Evolutionary conservation across 2,797 vertebrate genomes (phyloP).

Genomic region (Allobates femoralis): DNA sequence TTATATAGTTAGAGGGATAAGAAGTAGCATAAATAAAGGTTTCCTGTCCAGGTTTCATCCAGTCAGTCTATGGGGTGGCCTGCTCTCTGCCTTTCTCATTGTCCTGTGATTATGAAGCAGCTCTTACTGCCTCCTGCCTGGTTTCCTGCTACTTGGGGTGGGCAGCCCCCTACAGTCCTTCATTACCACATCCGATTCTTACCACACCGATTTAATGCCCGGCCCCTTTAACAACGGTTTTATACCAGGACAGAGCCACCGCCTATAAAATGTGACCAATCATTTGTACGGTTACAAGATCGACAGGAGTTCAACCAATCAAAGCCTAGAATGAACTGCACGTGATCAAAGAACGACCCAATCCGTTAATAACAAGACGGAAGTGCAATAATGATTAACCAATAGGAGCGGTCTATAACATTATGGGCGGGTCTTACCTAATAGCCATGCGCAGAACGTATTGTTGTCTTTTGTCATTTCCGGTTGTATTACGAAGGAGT

Average conservation of each 20-base stretch:
- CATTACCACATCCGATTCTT: not conserved
- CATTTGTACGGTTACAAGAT: not conserved
- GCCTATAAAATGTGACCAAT: constrained; percentile 20
- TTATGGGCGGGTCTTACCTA: not conserved
- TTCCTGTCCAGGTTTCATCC: not conserved
- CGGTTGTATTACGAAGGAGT: not conserved
- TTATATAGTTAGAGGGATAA: no score
- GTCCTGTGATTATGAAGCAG: no score
- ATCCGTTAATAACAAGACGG: not conserved
- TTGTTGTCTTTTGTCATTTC: not conserved
- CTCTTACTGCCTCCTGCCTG: not conserved
- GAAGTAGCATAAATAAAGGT: not conserved
- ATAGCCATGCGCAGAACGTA: not conserved
- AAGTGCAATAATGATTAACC: no score
- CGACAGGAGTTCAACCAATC: not conserved
- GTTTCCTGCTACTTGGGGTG: not conserved
- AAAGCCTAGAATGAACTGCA: rapidly evolving
- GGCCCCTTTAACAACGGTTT: not conserved
- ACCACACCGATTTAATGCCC: no score
- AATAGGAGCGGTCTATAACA: not conserved
- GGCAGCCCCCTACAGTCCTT: not conserved
- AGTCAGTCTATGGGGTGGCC: no score
- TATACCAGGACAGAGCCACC: not conserved
- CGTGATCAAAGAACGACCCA: not conserved
- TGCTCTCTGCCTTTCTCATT: not conserved